Evolutionary conservation across 2,797 vertebrate species (phyloP).

Genomic region (Myripristis jacobus): DNA sequence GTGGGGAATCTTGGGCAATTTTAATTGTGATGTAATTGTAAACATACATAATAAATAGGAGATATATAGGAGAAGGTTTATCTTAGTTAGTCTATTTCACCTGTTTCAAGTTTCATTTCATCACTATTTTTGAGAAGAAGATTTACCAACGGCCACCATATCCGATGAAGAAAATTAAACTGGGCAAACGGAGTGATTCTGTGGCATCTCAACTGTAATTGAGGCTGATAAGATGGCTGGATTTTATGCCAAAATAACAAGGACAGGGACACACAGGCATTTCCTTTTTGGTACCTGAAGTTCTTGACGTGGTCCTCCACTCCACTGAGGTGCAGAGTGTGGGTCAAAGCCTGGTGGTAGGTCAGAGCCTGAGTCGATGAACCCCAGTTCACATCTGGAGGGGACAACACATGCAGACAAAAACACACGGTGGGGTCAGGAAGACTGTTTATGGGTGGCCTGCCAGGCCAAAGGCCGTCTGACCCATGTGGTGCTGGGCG

Average conservation of each 20-base stretch:
- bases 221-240: background rate
- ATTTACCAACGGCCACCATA: no score
- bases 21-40: no score
- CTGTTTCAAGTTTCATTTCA: no score
- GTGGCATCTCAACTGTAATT: no score
- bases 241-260: no score
- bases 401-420: constrained; percentile 58
- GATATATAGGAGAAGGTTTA: no score
- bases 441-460: constrained; percentile 57
- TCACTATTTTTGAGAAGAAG: no score
- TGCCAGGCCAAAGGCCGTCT: constrained; percentile 40
- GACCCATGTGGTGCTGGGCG: constrained; percentile 57
- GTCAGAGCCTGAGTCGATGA: constrained; percentile 98
- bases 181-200: no score
- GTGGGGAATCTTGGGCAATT: no score
- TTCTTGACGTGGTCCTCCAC: constrained; percentile 98
- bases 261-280: background rate
- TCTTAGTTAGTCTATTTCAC: no score
- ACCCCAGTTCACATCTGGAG: constrained; percentile 98
- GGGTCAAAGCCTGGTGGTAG: constrained; percentile 94
- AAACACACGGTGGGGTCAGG: constrained; percentile 52
- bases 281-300: constrained; percentile 87
- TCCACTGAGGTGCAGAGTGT: constrained; percentile 94
- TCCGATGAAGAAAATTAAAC: no score
- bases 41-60: no score